Base-by-base conservation (phyloP, 1,140 invertebrate genomes). In the Theocolax elegans region DNA sequence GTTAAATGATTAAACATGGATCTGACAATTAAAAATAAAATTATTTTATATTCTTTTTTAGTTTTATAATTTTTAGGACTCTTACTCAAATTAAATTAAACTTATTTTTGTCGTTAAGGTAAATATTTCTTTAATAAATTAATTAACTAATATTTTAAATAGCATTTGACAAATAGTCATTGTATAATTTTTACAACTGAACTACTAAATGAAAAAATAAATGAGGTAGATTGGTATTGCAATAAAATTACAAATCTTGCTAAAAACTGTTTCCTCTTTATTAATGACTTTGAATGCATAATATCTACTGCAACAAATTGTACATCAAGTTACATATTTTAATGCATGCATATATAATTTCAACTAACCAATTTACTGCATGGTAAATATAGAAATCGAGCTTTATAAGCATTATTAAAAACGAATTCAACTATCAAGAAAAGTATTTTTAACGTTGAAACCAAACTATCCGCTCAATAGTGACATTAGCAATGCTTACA, bases 281-380 rank as follows among this genome's bases (percentile, higher is more conserved):
- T 70, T 64, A 54, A 56, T 31, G 59, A 62, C 58, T 70, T 64
- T 64, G 29, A 49, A 64, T 63, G 60, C 51, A 58, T 46, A 48
- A 25, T 64, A 58, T 64, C 10, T 27, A 40, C 12, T 58, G 40
- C 40, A 70, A 70, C 29, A 70, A 54, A 58, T 40, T n/a, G 13
- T 56, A 48, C 64, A 58, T 64, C 19, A 64, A 60, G 38, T 64
- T 69, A 64, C 21, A 70, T 64, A 56, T 58, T 40, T 64, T 3
- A 29, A 46, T 38, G 10, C 25, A 40, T 64, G 48, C 1, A 25
- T 62, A 46, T 31, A 60, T 35, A 38, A 60, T 53, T 60, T 23
- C 19, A 54, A 44, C 42, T 44, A 69, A 69, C n/a, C 31, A 63
- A 54, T 62, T 49, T 44, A 63, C 13, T 23, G 10, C n/a, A 42